Base-by-base conservation (phyloP, 1,140 invertebrate species). In the Contarinia nasturtii region DNA sequence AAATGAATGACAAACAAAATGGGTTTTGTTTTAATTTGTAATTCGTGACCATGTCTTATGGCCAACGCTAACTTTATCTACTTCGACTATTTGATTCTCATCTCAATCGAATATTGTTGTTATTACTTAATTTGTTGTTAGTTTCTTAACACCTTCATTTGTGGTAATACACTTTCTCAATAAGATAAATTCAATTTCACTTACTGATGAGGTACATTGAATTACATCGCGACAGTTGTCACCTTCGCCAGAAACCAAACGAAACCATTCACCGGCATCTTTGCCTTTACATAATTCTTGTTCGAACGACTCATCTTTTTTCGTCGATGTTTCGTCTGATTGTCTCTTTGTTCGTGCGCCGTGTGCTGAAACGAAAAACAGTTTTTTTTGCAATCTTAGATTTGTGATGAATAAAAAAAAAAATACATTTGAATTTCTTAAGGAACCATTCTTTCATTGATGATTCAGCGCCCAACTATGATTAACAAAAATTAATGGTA, bases 251-350 rank as follows among this genome's bases (percentile, higher is more conserved):
- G 82, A 79, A 19, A 86, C 82, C 52, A 93, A 67, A 56, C 89
- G 76, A 69, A 94, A 93, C 85, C 88, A 93, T 67, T 94, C 88
- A 44, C 88, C 87, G n/a, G 88, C 86, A 65, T 90, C 87, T 68
- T 90, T 89, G 65, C 87, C 86, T 70, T 90, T 87, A 67, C 88
- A 93, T 47, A 93, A 72, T 65, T 90, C 86, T 60, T 70, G 76
- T 63, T 91, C 86, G 63, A 85, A 82, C 61, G 77, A 85, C 51
- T 87, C 85, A 55, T 85, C 82, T 67, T 85, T 86, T 63, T 86
- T 86, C 33, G 70, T 61, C 46, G 62, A 60, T 47, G 62, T 60
- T 48, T 70, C 69, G 19, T 62, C 53, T 8, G 75, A 70, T 53
- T 77, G 75, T 51, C 74, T 59, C 56, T 70, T 72, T 20, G 67